Evolutionary conservation across 1,140 invertebrate species (phyloP).

Genomic region (Ceratina calcarata): DNA sequence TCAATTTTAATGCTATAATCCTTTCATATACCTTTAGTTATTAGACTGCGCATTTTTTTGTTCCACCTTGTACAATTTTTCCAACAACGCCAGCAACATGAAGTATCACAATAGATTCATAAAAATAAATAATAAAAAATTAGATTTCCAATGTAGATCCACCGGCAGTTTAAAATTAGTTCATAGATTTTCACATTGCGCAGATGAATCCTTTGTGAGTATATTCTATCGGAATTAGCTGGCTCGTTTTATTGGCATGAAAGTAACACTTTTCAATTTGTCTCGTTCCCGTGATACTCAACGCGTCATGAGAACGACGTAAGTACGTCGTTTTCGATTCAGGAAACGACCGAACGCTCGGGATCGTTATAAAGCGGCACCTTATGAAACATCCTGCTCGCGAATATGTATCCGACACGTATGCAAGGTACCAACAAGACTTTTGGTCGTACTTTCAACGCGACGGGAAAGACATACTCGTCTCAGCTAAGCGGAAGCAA

Average conservation of each 20-base stretch:
- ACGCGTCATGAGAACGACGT: background rate
- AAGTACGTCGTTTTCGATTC: conserved; percentile 11
- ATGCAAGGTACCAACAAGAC: background rate
- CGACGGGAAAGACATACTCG: conserved; percentile 4
- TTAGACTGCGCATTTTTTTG: conserved; percentile 5
- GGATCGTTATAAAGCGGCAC: conserved; percentile 38
- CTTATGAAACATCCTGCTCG: conserved; percentile 49
- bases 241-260: background rate
- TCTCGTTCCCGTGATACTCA: background rate
- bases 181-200: too few species aligned
- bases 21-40: conserved; percentile 23
- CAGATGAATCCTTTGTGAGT: too few species aligned
- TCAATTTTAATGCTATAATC: conserved; percentile 42
- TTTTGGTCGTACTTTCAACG: conserved; percentile 14
- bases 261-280: background rate
- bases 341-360: conserved; percentile 26
- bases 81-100: background rate
- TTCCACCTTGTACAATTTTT: background rate
- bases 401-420: conserved; percentile 36
- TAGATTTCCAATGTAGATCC: too few species aligned
- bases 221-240: too few species aligned
- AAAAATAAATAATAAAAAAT: too few species aligned
- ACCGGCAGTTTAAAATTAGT: too few species aligned
- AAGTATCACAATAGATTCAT: too few species aligned
- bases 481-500: conserved; percentile 1